Evolutionary conservation across 2,888 invertebrate genomes (phyloP).

Genomic region (Cosmorhoe ocellata): DNA sequence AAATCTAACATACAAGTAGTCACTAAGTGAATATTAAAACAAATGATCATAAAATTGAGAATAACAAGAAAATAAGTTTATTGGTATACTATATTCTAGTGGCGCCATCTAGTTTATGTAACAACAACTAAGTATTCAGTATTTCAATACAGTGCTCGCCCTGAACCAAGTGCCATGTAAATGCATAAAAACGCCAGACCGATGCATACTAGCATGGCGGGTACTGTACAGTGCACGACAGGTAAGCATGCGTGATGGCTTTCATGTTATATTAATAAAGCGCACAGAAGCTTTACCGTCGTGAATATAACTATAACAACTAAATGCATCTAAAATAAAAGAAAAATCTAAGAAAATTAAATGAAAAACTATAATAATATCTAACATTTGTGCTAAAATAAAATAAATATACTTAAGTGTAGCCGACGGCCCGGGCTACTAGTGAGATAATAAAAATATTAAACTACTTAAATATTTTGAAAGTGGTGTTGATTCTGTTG

Average conservation of each 20-base stretch:
- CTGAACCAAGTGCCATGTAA: no score
- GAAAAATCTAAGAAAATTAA: neutral
- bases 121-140: neutral
- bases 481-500: no score
- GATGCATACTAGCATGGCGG: neutral
- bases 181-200: no score
- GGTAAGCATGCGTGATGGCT: constrained; percentile 65
- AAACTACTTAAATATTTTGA: constrained; percentile 17
- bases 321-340: constrained; percentile 8
- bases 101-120: constrained; percentile 8
- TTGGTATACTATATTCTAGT: constrained; percentile 1
- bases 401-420: constrained; percentile 11
- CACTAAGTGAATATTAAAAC: neutral
- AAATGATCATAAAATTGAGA: constrained; percentile 2
- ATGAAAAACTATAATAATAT: constrained; percentile 4
- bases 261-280: constrained; percentile 52
- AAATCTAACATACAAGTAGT: neutral
- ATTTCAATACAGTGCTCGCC: constrained; percentile 10
- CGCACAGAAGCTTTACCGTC: constrained; percentile 66
- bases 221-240: constrained; percentile 28
- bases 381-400: constrained; percentile 16
- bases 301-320: constrained; percentile 25
- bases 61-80: neutral
- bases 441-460: constrained; percentile 19
- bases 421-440: constrained; percentile 2